Percentiles rank a stretch among this genome's conserved stretches.
Conservation (phyloP, 2,888 invertebrate species). For the Idaea aversata region DNA sequence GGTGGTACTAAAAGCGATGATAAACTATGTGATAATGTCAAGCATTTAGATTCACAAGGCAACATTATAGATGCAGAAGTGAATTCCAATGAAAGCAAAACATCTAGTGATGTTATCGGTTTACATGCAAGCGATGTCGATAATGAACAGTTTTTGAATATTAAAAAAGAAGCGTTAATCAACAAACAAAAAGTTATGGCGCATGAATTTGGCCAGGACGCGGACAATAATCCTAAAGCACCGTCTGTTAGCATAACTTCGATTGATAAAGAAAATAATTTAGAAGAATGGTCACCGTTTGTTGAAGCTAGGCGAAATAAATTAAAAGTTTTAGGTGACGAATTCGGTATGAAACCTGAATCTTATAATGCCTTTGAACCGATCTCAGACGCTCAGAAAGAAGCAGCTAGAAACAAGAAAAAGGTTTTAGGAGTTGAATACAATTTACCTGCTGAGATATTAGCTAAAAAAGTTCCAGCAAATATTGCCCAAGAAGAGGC, state of each 20-base stretch:
- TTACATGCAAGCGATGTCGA: conserved; percentile 51
- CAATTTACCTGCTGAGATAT: conserved; percentile 56
- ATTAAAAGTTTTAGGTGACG: conserved; percentile 57
- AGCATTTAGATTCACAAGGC: conserved; percentile 60
- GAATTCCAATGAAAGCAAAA: conserved; percentile 39
- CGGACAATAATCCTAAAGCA: conserved; percentile 52
- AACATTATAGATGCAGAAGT: conserved; percentile 47
- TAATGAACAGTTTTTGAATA: conserved; percentile 56
- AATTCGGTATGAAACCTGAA: conserved; percentile 41
- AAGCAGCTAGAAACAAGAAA: conserved; percentile 81
- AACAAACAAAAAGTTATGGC: conserved; percentile 78
- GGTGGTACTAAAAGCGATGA: conserved; percentile 40
- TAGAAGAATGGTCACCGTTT: conserved; percentile 44
- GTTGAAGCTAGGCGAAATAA: conserved; percentile 62
- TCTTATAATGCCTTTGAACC: conserved; percentile 36
- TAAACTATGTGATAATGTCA: conserved; percentile 54
- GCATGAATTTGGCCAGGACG: conserved; percentile 68
- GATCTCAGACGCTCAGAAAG: conserved; percentile 74
- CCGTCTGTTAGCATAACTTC: conserved; percentile 35
- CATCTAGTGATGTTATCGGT: conserved; percentile 61
- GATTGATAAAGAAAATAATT: conserved; percentile 58
- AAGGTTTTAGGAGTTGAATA: conserved; percentile 83
- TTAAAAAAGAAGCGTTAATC: conserved; percentile 64
- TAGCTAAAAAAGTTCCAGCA: conserved; percentile 44
- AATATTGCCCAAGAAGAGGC: conserved; percentile 69